Conservation (phyloP, 2,113 vertebrate species). For the Tylochromis polylepis region DNA sequence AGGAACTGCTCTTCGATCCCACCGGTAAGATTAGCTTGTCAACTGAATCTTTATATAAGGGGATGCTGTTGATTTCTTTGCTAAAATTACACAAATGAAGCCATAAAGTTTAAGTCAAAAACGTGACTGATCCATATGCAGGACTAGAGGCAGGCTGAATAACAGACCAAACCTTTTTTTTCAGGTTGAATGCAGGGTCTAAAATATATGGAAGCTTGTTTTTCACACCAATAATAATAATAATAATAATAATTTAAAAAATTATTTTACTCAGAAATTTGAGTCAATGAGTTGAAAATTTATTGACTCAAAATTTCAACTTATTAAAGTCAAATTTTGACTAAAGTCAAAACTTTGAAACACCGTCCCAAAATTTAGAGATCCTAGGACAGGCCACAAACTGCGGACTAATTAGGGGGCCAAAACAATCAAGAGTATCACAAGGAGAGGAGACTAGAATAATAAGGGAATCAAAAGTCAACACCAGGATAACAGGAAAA, state of each 20-base stretch:
- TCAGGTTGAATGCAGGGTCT: not conserved
- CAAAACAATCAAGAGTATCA: not conserved
- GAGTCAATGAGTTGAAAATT: not conserved
- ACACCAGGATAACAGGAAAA: not conserved
- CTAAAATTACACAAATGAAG: not conserved
- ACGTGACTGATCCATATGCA: not conserved
- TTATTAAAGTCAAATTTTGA: fast-evolving
- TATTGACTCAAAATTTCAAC: not conserved
- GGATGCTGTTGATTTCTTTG: not conserved
- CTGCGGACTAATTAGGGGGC: not conserved
- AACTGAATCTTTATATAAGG: fast-evolving
- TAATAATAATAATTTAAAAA: not conserved
- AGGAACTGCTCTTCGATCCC: conserved; percentile 72
- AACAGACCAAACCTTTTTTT: not conserved
- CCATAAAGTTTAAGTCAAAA: not conserved
- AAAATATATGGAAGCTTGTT: not conserved
- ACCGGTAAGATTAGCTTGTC: conserved; percentile 55
- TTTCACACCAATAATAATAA: not conserved
- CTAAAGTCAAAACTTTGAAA: not conserved
- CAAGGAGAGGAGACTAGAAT: not conserved
- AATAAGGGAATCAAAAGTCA: not conserved
- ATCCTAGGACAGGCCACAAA: not conserved
- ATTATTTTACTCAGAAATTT: not conserved
- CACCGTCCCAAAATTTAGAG: not conserved
- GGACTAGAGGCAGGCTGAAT: not conserved